phyloP scores from a whole-genome alignment of 2,113 vertebrate species.

The Poeciliopsis occidentalis region DNA sequence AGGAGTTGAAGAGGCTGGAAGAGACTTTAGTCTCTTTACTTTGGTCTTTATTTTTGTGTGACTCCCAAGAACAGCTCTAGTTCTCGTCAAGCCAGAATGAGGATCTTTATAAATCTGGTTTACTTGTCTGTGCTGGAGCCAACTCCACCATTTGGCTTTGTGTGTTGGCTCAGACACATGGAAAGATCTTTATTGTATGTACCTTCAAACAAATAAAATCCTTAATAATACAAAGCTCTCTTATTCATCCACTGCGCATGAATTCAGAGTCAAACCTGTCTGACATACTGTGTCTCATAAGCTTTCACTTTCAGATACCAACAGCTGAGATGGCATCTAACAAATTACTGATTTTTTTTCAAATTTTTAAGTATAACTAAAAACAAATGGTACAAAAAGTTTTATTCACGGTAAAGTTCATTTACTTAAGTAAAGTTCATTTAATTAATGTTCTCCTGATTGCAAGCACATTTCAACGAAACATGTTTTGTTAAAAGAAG shows the following conservation, averaged over 20 bases:
- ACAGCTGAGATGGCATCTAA: no score
- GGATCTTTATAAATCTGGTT: conserved; percentile 69
- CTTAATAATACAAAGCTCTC: neutral
- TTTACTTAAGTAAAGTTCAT: no score
- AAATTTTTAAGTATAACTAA: no score
- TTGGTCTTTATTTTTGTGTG: conserved; percentile 37
- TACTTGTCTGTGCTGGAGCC: conserved; percentile 52
- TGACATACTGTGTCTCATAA: neutral
- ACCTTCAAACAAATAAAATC: neutral
- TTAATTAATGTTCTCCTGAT: no score
- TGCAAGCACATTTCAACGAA: no score
- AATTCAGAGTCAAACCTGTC: neutral
- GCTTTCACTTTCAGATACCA: neutral
- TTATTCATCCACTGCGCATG: neutral
- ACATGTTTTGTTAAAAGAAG: no score
- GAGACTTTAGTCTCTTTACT: conserved; percentile 46
- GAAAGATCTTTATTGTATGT: conserved; percentile 8
- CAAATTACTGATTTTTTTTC: no score
- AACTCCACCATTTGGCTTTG: conserved; percentile 50
- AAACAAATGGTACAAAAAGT: no score
- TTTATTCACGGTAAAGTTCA: no score
- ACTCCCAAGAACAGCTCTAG: conserved; percentile 61
- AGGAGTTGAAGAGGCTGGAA: conserved; percentile 26
- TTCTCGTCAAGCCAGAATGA: conserved; percentile 57
- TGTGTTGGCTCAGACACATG: conserved; percentile 41